Evolutionary conservation across 2,888 invertebrate genomes (phyloP).

Genomic region (Oligia latruncula): DNA sequence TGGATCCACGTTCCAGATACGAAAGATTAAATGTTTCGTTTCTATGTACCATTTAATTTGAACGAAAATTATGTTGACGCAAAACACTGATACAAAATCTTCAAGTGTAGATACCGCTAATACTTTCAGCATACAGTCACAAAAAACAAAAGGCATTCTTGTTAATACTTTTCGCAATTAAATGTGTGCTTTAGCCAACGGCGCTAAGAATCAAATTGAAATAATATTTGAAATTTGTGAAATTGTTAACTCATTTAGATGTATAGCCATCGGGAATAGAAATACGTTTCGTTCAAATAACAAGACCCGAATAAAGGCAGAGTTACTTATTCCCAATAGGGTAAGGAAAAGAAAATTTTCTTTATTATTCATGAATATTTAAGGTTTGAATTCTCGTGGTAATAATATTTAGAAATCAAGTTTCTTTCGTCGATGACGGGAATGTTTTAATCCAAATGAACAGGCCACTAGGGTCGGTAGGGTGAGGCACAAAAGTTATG

Average conservation of each 20-base stretch:
- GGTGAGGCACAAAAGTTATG: slow-evolving; percentile 39
- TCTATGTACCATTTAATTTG: background rate
- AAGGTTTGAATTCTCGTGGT: slow-evolving; percentile 57
- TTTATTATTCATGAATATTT: slow-evolving; percentile 71
- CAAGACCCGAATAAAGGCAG: slow-evolving; percentile 69
- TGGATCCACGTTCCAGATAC: background rate
- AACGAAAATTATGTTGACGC: background rate
- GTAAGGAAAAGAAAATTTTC: slow-evolving; percentile 62
- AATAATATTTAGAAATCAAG: slow-evolving; percentile 65
- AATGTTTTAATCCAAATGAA: slow-evolving; percentile 53
- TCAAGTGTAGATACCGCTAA: background rate
- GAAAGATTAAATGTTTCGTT: background rate
- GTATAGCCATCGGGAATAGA: slow-evolving; percentile 66
- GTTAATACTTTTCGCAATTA: slow-evolving; percentile 18
- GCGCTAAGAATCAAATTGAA: slow-evolving; percentile 44
- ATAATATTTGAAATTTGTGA: slow-evolving; percentile 42
- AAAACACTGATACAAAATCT: slow-evolving; percentile 5
- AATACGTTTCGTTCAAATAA: slow-evolving; percentile 76
- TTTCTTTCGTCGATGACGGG: slow-evolving; percentile 53
- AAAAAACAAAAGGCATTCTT: slow-evolving; percentile 7
- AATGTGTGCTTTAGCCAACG: slow-evolving; percentile 30
- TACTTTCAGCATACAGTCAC: background rate
- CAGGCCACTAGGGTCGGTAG: slow-evolving; percentile 16
- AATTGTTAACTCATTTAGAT: slow-evolving; percentile 67
- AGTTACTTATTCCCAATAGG: slow-evolving; percentile 67